These are phyloP conservation scores for Glandiceps talaboti DNA, from an alignment of 53 echinoderm and acorn worm genomes.

Conservation along the genomic window DNA sequence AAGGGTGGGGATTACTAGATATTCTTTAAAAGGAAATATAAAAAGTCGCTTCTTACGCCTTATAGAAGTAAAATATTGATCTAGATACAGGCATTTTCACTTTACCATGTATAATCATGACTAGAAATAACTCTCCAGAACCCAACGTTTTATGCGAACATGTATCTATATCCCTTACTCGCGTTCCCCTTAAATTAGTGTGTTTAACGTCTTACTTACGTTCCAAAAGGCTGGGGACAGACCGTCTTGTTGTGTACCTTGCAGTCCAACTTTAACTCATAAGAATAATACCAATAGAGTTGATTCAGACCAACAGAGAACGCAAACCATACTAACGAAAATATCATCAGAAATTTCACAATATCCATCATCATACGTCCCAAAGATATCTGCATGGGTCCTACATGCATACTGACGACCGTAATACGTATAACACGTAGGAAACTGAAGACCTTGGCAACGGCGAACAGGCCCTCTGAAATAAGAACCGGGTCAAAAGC, in stretches of 20 bases:
- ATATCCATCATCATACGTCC: slow-evolving; percentile 99
- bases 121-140: no score
- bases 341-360: slow-evolving; percentile 90
- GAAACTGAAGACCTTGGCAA: slow-evolving; percentile 93
- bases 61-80: no score
- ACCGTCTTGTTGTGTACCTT: slow-evolving; percentile 11
- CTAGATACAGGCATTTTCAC: no score
- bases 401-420: slow-evolving; percentile 94
- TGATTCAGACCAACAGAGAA: slow-evolving; percentile 98
- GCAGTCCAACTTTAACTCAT: slow-evolving; percentile 26
- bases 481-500: slow-evolving; percentile 62
- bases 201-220: no score
- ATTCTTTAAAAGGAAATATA: no score
- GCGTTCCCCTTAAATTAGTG: no score
- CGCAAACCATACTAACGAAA: slow-evolving; percentile 93
- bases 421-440: slow-evolving; percentile 82
- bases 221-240: slow-evolving; percentile 70
- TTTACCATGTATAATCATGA: no score
- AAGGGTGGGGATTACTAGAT: no score
- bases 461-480: slow-evolving; percentile 84
- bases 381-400: slow-evolving; percentile 98
- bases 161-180: no score
- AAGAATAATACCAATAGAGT: slow-evolving; percentile 80
- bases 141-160: no score
- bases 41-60: no score